Evolutionary conservation across 2,113 vertebrate species (phyloP).

Genomic region (Balaeniceps rex): DNA sequence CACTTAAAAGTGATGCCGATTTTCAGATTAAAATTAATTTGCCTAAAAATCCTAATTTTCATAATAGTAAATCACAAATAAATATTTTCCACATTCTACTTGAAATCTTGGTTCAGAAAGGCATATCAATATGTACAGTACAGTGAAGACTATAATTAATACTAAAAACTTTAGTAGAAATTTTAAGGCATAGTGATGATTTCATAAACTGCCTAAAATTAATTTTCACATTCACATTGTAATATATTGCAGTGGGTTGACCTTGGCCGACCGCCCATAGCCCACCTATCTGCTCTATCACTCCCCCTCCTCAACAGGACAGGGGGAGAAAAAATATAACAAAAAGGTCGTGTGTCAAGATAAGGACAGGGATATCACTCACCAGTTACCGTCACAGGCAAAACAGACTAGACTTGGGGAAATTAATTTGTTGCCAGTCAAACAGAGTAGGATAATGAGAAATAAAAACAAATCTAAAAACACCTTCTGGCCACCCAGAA

Average conservation of each 20-base stretch:
- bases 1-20: neutral
- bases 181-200: neutral
- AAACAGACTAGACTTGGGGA: neutral
- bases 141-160: neutral
- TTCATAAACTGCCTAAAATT: neutral
- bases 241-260: neutral
- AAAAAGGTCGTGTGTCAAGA: neutral
- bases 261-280: neutral
- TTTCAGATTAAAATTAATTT: neutral
- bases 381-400: neutral
- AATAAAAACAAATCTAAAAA: neutral
- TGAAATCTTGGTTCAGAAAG: neutral
- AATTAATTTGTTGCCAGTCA: neutral
- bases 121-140: neutral
- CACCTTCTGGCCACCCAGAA: fast-evolving
- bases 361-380: neutral
- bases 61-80: neutral
- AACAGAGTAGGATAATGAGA: neutral
- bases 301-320: neutral
- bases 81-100: neutral
- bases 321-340: neutral
- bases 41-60: neutral
- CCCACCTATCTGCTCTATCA: neutral
- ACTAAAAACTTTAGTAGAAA: neutral
- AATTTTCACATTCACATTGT: neutral